Percentiles rank a stretch among this genome's conserved stretches.
These are phyloP conservation scores for Encarsia formosa DNA, from an alignment of 2,888 invertebrate species.

Conservation along the genomic window DNA sequence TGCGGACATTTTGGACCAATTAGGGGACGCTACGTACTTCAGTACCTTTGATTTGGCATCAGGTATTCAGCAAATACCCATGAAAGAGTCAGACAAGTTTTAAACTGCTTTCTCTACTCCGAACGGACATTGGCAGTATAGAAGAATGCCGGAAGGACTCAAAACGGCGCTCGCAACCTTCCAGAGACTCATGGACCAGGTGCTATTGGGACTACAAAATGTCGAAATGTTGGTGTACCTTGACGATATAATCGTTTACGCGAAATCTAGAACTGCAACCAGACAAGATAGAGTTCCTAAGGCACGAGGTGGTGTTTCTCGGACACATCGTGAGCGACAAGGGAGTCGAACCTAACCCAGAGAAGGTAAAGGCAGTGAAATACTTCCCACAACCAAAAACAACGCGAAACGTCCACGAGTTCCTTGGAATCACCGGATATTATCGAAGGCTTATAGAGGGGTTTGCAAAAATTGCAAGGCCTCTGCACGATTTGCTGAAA, in stretches of 20 bases:
- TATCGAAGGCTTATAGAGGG: no score
- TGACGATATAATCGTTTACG: background rate
- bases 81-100: slow-evolving; percentile 32
- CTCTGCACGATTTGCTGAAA: no score
- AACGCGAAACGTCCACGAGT: no score
- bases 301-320: no score
- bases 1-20: slow-evolving; percentile 34
- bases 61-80: slow-evolving; percentile 41
- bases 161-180: background rate
- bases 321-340: no score
- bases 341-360: no score
- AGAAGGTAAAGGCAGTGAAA: no score
- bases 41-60: slow-evolving; percentile 33
- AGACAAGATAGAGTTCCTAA: no score
- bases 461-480: no score
- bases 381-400: no score
- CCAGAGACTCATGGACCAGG: background rate
- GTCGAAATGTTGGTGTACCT: background rate
- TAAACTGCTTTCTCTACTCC: slow-evolving; percentile 42
- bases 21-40: slow-evolving; percentile 32
- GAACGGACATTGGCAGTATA: slow-evolving; percentile 30
- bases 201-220: background rate
- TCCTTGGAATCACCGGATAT: no score
- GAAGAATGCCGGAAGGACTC: background rate
- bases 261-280: no score